phyloP scores from a whole-genome alignment of 1,140 invertebrate genomes.

The Leptoteleia sp. region DNA sequence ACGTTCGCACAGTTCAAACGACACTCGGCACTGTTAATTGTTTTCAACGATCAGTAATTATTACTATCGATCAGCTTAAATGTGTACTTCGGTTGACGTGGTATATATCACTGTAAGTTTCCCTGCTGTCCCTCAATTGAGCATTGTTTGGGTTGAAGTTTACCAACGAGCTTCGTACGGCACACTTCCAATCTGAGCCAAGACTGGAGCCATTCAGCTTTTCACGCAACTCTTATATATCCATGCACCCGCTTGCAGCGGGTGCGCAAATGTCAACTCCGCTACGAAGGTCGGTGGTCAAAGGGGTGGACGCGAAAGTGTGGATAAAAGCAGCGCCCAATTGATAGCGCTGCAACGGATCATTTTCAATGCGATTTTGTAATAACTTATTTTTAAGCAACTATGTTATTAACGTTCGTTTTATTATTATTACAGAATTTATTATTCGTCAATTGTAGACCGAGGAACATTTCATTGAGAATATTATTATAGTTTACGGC shows the following conservation, averaged over 20 bases:
- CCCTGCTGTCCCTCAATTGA: no score
- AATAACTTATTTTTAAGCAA: no score
- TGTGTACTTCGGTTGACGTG: no score
- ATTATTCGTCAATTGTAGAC: no score
- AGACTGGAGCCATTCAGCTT: conserved; percentile 61
- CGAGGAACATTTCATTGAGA: no score
- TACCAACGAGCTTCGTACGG: no score
- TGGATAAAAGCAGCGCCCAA: conserved; percentile 20
- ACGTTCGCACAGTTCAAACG: neutral
- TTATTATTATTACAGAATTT: no score
- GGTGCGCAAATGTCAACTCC: conserved; percentile 67
- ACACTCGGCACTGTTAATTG: neutral
- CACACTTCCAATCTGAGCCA: conserved; percentile 48
- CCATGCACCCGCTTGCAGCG: conserved; percentile 33
- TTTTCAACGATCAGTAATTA: neutral
- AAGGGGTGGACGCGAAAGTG: conserved; percentile 10
- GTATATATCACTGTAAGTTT: no score
- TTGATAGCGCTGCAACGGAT: conserved; percentile 16
- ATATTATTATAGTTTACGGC: no score
- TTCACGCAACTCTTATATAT: conserved; percentile 67
- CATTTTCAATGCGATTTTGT: neutral
- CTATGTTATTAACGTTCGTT: no score
- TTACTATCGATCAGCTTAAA: conserved; percentile 10
- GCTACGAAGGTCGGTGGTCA: conserved; percentile 53
- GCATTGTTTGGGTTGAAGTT: no score